Evolutionary conservation across 2,888 invertebrate species (phyloP).

Genomic region (Salpingus planirostris): DNA sequence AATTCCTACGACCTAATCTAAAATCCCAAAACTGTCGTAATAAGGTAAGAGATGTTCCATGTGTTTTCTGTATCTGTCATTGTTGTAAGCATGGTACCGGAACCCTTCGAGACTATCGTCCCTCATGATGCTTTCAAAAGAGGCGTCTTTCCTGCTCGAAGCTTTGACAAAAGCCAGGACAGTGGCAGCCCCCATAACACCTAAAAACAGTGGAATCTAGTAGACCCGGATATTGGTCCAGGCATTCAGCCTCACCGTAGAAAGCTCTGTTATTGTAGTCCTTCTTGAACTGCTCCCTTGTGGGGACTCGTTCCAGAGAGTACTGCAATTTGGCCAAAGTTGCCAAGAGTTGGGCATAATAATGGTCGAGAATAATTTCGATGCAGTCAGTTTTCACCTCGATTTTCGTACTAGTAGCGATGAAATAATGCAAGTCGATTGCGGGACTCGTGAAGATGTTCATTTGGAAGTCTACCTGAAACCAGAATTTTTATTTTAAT

Average conservation of each 20-base stretch:
- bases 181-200: conserved; percentile 30
- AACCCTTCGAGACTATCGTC: conserved; percentile 27
- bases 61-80: conserved; percentile 27
- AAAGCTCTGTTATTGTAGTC: conserved; percentile 31
- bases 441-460: conserved; percentile 39
- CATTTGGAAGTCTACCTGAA: conserved; percentile 45
- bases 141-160: conserved; percentile 27
- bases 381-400: conserved; percentile 28
- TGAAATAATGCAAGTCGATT: conserved; percentile 42
- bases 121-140: conserved; percentile 30
- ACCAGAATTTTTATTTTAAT: too few relatives aligned
- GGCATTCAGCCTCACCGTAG: conserved; percentile 33
- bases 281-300: conserved; percentile 27
- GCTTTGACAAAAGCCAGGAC: conserved; percentile 33
- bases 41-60: conserved; percentile 31
- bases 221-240: too few relatives aligned
- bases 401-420: conserved; percentile 37
- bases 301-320: conserved; percentile 30
- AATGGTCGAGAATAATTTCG: conserved; percentile 30
- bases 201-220: conserved; percentile 22
- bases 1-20: conserved; percentile 16
- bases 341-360: conserved; percentile 28
- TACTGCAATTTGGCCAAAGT: conserved; percentile 28
- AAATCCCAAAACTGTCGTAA: conserved; percentile 30
- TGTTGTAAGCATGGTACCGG: conserved; percentile 32